These are phyloP conservation scores for Rhogogaster chlorosoma DNA, from an alignment of 2,888 invertebrate species.

Conservation along the genomic window DNA sequence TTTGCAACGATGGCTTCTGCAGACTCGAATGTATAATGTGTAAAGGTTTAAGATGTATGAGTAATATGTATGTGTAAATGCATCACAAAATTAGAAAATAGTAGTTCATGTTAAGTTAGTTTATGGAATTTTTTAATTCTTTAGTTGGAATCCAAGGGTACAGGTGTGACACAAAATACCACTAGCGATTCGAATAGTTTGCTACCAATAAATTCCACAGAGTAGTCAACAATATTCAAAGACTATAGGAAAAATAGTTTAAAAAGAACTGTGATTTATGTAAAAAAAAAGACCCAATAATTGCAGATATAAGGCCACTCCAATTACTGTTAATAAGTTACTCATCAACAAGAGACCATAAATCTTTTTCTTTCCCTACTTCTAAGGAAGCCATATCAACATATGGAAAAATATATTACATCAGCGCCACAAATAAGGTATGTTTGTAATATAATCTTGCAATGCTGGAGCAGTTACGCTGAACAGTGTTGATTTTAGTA, in stretches of 20 bases:
- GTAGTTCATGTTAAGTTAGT: not conserved
- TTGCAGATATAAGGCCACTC: not conserved
- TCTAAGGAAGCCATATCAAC: not conserved
- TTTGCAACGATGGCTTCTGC: not conserved
- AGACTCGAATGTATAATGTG: not conserved
- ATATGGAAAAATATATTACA: not conserved
- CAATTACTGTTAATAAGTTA: not conserved
- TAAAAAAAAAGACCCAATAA: not conserved
- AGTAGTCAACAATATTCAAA: not conserved
- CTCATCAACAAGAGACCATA: not conserved
- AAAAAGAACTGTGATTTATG: not conserved
- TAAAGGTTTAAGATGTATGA: not conserved
- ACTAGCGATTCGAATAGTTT: slow-evolving; percentile 1
- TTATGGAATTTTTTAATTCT: not conserved
- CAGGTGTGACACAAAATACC: not conserved
- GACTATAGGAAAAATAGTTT: not conserved
- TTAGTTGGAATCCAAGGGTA: not conserved
- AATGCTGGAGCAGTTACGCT: slow-evolving; percentile 57
- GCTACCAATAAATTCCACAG: not conserved
- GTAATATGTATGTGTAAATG: slow-evolving; percentile 7
- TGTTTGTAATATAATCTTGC: slow-evolving; percentile 54
- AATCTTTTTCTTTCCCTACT: not conserved
- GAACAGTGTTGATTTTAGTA: slow-evolving; percentile 7
- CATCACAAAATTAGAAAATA: slow-evolving; percentile 1
- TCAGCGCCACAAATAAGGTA: not conserved